Conservation (phyloP, 2,797 vertebrate species). For the Rhincodon typus region DNA sequence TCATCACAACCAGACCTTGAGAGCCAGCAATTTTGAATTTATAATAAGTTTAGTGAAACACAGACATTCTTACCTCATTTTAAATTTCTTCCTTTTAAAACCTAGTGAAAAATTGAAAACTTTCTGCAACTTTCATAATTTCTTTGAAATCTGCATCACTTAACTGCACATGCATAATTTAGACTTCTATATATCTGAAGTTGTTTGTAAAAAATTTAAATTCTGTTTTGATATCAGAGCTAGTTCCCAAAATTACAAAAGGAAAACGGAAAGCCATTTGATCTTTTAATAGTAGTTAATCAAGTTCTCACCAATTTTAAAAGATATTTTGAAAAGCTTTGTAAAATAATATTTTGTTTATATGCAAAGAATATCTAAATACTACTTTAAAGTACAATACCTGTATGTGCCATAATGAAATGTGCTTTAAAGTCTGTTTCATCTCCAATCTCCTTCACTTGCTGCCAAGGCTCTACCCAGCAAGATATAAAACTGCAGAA, state of each 20-base stretch:
- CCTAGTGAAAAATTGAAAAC: neutral
- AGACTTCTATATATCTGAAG: neutral
- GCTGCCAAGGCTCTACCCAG: neutral
- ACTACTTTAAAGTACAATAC: neutral
- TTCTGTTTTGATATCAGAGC: neutral
- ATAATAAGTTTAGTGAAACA: neutral
- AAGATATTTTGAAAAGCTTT: neutral
- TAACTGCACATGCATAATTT: neutral
- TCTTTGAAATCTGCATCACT: neutral
- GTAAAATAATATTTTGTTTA: neutral
- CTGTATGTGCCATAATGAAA: neutral
- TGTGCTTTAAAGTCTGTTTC: neutral
- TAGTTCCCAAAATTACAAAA: neutral
- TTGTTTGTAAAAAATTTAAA: neutral
- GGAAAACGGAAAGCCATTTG: neutral
- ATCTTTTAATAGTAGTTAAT: neutral
- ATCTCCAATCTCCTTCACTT: neutral
- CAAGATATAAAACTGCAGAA: neutral
- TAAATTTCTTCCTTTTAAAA: neutral
- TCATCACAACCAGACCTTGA: neutral
- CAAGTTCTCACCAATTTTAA: neutral
- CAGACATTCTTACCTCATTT: neutral
- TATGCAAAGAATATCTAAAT: neutral
- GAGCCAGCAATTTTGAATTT: neutral
- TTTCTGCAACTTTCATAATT: neutral